phyloP scores from a whole-genome alignment of 2,888 invertebrate genomes.

The Diarsia brunnea region DNA sequence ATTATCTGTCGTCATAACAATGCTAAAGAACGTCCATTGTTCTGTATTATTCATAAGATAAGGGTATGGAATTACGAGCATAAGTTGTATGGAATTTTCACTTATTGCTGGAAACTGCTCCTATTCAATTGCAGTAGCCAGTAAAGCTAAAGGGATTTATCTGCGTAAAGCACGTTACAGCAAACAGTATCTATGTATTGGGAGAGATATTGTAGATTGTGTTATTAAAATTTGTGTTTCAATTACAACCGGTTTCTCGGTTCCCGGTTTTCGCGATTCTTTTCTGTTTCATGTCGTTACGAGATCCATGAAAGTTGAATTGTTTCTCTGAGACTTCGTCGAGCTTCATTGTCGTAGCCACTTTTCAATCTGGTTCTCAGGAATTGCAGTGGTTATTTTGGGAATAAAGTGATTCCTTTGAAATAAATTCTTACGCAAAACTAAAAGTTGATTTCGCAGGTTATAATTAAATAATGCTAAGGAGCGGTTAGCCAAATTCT shows the following conservation, averaged over 20 bases:
- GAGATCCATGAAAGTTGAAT: background rate
- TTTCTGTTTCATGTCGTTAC: background rate
- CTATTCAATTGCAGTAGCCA: background rate
- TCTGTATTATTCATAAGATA: background rate
- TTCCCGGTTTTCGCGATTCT: background rate
- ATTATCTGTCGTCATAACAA: constrained; percentile 2
- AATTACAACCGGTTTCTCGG: background rate
- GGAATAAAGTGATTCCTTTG: too few relatives aligned
- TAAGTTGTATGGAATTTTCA: background rate
- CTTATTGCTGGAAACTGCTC: background rate
- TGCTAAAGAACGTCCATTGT: background rate
- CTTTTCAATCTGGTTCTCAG: too few relatives aligned
- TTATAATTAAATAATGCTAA: too few relatives aligned
- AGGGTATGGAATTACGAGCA: background rate
- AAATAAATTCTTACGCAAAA: background rate
- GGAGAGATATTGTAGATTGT: background rate
- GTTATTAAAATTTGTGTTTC: too few relatives aligned
- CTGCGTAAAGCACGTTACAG: background rate
- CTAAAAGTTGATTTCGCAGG: background rate
- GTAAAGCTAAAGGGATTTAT: background rate
- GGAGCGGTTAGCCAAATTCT: too few relatives aligned
- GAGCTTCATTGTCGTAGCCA: background rate
- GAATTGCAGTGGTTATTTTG: too few relatives aligned
- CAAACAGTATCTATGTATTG: background rate
- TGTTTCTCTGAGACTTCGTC: too few relatives aligned